A percentile compares a stretch with the other conserved stretches of the same genome.
Conservation (phyloP, 2,888 invertebrate genomes). For the Cephalotes varians region DNA sequence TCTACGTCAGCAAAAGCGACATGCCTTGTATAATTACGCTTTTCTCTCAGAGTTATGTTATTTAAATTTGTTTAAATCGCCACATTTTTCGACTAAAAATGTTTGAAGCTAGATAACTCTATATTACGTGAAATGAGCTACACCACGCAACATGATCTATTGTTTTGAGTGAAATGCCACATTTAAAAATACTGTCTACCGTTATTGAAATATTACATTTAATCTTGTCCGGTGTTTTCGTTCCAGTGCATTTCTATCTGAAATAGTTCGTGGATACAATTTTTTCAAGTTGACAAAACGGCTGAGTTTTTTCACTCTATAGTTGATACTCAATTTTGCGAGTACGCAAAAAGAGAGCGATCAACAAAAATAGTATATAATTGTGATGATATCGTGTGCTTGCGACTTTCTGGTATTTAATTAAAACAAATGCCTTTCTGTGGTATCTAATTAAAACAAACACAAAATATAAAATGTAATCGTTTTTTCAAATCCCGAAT, state of each 20-base stretch:
- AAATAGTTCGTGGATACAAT: not conserved
- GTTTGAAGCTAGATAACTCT: not conserved
- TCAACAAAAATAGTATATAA: not conserved
- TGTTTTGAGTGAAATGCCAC: constrained; percentile 6
- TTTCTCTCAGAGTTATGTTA: not conserved
- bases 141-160: not conserved
- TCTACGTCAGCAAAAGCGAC: constrained; percentile 20
- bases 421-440: constrained; percentile 2
- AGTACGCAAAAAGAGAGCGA: not conserved
- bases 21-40: not conserved
- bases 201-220: not conserved
- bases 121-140: not conserved
- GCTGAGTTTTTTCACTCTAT: constrained; percentile 3
- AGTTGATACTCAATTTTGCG: not conserved
- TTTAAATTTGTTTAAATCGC: not conserved
- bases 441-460: constrained; percentile 16
- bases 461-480: not conserved
- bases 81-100: not conserved
- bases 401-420: not conserved
- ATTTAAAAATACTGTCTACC: not conserved
- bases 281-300: not conserved
- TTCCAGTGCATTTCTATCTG: not conserved
- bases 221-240: not conserved
- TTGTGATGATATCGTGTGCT: not conserved
- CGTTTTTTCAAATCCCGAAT: not conserved